Base-by-base conservation (phyloP, 2,888 invertebrate species). In the Leptothorax acervorum region DNA sequence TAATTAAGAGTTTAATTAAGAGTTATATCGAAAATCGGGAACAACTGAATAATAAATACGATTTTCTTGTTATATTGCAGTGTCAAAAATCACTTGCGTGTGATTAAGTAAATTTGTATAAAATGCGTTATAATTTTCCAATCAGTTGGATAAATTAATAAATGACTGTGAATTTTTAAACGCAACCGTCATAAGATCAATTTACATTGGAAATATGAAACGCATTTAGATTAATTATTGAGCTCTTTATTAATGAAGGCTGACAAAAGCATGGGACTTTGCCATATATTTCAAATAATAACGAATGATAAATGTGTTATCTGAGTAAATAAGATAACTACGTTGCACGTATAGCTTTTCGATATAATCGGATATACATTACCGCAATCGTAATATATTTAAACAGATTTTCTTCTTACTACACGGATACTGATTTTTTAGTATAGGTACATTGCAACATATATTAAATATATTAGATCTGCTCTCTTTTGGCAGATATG, bases 221-320 rank as follows among this genome's bases (percentile, higher is more conserved):
- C n/a, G 39, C 12, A 78, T 78, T 76, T 70, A 78, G 70, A 70
- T 70, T 68, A 78, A 70, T 78, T 53, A 78, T 55, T 68, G 23
- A 70, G 70, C 3, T 35, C 42, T 70, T 70, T 53, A 53, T 66
- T 78, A 68, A 78, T 70, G n/a, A 78, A 28, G 8, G 55, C 42
- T 70, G 53, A 55, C 70, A 42, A 75, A 75, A 65, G 48, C 75
- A 42, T 55, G 53, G 42, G 42, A 70, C 55, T 78, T 68, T 53
- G 53, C 4, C 28, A 68, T 42, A 65, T 75, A 65, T 35, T 18
- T 18, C 35, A 42, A 55, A 68, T 76, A 68, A 78, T 53, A 55
- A 78, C 28, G 8, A 68, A 70, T 45, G 48, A 65, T 45, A 15
- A 23, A 48, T n/a, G 5, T 76, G 28, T 78, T 78, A 70, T 78